Conservation (phyloP, 2,113 vertebrate genomes). For the Ahaetulla prasina region DNA sequence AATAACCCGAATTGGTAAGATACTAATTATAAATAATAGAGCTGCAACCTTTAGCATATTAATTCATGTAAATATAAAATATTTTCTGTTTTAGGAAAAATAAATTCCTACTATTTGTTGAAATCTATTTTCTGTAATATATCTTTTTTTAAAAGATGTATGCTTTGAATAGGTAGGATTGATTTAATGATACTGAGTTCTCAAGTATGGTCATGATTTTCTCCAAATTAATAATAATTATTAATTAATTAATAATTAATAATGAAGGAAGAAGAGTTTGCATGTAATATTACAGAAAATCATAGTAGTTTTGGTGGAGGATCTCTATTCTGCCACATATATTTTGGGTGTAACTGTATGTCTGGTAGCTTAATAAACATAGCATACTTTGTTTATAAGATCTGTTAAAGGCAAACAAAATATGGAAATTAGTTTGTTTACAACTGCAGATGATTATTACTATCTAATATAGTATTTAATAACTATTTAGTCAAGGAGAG, state of each 20-base stretch:
- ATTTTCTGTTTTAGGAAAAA: conserved; percentile 10
- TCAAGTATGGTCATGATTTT: neutral
- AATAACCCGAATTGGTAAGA: conserved; percentile 88
- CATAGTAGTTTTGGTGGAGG: neutral
- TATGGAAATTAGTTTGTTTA: neutral
- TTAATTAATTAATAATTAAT: no score
- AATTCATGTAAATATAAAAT: neutral
- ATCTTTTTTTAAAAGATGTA: neutral
- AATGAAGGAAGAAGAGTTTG: neutral
- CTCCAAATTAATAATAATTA: neutral
- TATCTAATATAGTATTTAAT: neutral
- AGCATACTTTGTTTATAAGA: neutral
- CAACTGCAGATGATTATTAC: neutral
- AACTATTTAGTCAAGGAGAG: no score
- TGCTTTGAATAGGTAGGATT: neutral
- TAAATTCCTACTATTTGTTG: neutral
- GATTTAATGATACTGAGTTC: neutral
- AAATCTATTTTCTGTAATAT: neutral
- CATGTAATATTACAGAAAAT: neutral
- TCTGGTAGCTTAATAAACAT: neutral
- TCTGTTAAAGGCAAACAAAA: neutral
- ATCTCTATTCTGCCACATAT: neutral
- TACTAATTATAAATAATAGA: neutral
- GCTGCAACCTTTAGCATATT: neutral
- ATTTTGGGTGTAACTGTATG: neutral